Evolutionary conservation across 2,888 invertebrate genomes (phyloP), one percentile per base, ranked within the genome.

Genomic region (Caradrina clavipalpis): DNA sequence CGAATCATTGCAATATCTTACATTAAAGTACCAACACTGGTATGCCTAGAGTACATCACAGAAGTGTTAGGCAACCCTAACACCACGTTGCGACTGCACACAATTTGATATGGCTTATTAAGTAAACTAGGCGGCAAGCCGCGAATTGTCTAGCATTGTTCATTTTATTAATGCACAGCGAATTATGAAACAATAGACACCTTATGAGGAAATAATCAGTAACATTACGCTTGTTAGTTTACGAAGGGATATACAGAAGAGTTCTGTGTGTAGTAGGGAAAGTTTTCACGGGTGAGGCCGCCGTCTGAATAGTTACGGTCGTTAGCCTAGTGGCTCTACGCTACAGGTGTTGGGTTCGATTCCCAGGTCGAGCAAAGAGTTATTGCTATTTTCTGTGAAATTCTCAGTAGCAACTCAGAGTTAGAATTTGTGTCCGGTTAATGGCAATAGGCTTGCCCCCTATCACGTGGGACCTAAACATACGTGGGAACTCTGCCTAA

Each of bases 101-200:
- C 79, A 85, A 90, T 90, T 88, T 82, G 90, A 86, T 84, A 85
- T 75, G 86, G 87, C 85, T 83, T 86, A 88, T 90, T 90, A 87
- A 82, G 72, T 78, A 83, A 87, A 86, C 78, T 76, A 83, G 81
- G 83, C 85, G 84, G 86, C 78, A 87, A 84, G 82, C 75, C 69
- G 84, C 76, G 82, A 87, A 87, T 84, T 78, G 79, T 75, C 80
- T 79, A 69, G 79, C 81, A 85, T 80, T 82, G 69, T 84, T 83
- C 81, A 63, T 82, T 83, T 76, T 79, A 72, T 65, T 75, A 75
- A 67, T 69, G 56, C 65, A 26, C 50, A 50, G 17, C 59, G 60
- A 62, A 79, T 73, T 68, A 71, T 65, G 73, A 80, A 80, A 80
- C 80, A 76, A 78, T 80, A 67, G 45, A 56, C 31, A 61, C 51